A percentile compares a stretch with the other conserved stretches of the same genome.
These are phyloP conservation scores for Alviniconcha strummeri DNA, from an alignment of 2,888 invertebrate species.

Conservation along the genomic window DNA sequence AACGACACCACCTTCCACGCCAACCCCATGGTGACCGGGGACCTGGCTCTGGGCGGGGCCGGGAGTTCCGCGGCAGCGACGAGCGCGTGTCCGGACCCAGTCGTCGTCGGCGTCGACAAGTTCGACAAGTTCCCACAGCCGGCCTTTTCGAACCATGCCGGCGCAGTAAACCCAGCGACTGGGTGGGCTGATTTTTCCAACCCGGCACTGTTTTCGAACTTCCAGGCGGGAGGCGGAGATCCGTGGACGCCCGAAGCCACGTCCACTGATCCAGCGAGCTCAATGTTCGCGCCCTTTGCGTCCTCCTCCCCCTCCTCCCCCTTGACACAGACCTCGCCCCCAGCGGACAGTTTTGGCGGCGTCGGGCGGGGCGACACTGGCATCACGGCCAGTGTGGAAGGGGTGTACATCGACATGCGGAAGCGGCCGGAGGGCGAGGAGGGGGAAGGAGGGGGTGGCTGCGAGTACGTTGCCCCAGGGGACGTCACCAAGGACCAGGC, in stretches of 20 bases:
- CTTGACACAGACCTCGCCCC: background rate
- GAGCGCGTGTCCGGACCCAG: no score
- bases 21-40: slow-evolving; percentile 41
- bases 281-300: background rate
- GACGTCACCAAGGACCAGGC: background rate
- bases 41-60: background rate
- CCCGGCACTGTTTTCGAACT: background rate
- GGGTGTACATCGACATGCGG: slow-evolving; percentile 31
- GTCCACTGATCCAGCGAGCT: no score
- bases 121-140: no score
- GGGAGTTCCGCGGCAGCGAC: no score
- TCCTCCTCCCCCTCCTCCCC: background rate
- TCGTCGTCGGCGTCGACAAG: no score
- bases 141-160: background rate
- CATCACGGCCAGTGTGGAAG: background rate
- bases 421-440: background rate
- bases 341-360: no score
- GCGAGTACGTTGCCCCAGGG: slow-evolving; percentile 10
- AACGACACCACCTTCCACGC: slow-evolving; percentile 32
- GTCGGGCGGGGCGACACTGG: background rate
- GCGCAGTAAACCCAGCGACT: no score
- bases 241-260: background rate
- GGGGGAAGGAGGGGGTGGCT: background rate
- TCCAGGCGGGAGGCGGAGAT: background rate
- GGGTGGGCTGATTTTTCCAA: background rate